These are phyloP conservation scores for Rhea pennata DNA, from an alignment of 2,113 vertebrate species.

Conservation along the genomic window DNA sequence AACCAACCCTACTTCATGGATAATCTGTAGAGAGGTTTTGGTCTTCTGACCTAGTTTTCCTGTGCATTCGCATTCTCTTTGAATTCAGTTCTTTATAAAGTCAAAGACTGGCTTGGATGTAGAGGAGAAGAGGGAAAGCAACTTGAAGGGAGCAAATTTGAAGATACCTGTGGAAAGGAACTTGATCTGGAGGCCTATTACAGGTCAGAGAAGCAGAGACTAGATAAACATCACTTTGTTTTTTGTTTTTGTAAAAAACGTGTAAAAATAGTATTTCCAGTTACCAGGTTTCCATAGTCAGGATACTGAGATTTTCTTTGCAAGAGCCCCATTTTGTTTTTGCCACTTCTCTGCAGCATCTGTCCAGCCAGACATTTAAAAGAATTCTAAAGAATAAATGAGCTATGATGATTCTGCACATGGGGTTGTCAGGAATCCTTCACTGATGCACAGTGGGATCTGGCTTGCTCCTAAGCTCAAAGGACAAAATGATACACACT, in stretches of 20 bases:
- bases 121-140: neutral
- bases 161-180: neutral
- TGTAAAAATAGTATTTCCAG: neutral
- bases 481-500: neutral
- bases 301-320: neutral
- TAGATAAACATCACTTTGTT: constrained; percentile 7
- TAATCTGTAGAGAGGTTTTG: neutral
- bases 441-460: constrained; percentile 25
- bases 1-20: neutral
- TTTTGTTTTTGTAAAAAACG: neutral
- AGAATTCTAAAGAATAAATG: neutral
- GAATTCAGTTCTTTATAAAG: neutral
- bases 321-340: neutral
- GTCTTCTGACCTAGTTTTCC: neutral
- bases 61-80: neutral
- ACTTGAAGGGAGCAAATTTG: neutral
- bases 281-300: neutral
- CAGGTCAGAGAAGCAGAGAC: neutral
- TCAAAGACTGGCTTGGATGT: neutral
- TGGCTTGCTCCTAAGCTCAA: neutral
- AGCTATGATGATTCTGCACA: neutral
- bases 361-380: neutral
- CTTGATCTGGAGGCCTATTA: neutral
- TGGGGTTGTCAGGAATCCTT: constrained; percentile 23
- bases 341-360: neutral